phyloP scores from a whole-genome alignment of 2,888 invertebrate species.

The Neria commutata region DNA sequence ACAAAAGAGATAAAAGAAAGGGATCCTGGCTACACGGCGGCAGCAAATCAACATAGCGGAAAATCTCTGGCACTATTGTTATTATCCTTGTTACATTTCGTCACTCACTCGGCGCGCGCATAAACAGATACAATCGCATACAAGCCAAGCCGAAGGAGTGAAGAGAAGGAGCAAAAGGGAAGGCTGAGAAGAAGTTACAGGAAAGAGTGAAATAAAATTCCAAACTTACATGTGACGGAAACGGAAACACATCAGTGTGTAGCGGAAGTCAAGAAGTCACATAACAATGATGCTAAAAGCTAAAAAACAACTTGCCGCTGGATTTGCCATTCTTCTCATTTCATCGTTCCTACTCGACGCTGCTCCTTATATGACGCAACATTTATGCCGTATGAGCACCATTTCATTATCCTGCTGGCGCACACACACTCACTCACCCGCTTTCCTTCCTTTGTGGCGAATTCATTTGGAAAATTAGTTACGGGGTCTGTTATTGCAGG shows the following conservation, averaged over 20 bases:
- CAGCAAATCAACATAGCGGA: conserved; percentile 56
- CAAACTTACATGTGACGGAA: conserved; percentile 43
- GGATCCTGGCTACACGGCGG: conserved; percentile 27
- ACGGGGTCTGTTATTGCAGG: conserved; percentile 21
- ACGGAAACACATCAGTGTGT: conserved; percentile 60
- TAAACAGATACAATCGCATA: conserved; percentile 33
- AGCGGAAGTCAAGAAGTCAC: conserved; percentile 58
- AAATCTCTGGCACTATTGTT: conserved; percentile 49
- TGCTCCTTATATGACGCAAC: conserved; percentile 37
- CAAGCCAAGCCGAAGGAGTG: conserved; percentile 8
- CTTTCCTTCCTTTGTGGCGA: conserved; percentile 28
- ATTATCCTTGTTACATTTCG: conserved; percentile 48
- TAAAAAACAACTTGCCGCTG: too few species aligned
- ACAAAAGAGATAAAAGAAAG: neutral
- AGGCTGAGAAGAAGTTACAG: conserved; percentile 6
- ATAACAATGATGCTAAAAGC: conserved; percentile 49
- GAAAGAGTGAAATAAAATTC: neutral
- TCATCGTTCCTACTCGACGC: too few species aligned
- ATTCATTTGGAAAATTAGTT: conserved; percentile 55
- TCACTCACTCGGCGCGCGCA: conserved; percentile 40
- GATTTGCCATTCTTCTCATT: too few species aligned
- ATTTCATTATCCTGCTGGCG: conserved; percentile 46
- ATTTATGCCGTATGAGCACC: conserved; percentile 53
- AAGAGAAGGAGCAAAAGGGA: conserved; percentile 2
- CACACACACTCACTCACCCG: too few species aligned